Evolutionary conservation across 2,113 vertebrate genomes (phyloP).

Genomic region (Ailurus styani): DNA sequence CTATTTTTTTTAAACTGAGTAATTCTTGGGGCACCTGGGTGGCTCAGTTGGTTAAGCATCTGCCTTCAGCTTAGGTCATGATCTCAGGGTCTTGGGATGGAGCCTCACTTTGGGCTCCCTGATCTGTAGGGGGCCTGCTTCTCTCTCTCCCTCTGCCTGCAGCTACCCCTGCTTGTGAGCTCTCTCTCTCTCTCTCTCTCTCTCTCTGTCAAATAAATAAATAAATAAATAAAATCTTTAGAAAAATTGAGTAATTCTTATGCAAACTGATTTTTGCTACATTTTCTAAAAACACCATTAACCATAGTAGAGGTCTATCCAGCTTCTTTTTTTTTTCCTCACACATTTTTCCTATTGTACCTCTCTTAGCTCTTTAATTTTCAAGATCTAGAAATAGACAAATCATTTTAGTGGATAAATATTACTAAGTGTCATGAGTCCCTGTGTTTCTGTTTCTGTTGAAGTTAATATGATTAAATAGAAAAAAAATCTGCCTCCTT

Average conservation of each 20-base stretch:
- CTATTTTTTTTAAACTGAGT: neutral
- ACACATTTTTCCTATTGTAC: neutral
- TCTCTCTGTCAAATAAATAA: neutral
- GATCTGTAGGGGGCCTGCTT: neutral
- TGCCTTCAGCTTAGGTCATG: neutral
- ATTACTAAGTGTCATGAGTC: neutral
- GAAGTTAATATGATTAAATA: neutral
- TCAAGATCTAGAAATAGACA: neutral
- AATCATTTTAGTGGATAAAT: neutral
- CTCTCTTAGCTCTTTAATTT: neutral
- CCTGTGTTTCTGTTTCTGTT: neutral
- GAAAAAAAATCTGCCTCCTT: neutral
- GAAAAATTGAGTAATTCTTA: neutral
- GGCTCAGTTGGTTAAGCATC: neutral
- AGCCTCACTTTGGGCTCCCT: neutral
- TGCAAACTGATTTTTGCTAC: neutral
- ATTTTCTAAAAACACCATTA: neutral
- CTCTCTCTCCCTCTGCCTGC: neutral
- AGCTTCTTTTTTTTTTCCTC: neutral
- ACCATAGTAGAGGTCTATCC: neutral
- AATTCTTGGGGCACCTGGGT: neutral
- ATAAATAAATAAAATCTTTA: neutral
- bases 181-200: neutral
- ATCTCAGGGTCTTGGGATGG: neutral
- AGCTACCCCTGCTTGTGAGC: neutral